These are phyloP conservation scores for Pachypanchax playfairii DNA, from an alignment of 2,113 vertebrate genomes.

Conservation along the genomic window DNA sequence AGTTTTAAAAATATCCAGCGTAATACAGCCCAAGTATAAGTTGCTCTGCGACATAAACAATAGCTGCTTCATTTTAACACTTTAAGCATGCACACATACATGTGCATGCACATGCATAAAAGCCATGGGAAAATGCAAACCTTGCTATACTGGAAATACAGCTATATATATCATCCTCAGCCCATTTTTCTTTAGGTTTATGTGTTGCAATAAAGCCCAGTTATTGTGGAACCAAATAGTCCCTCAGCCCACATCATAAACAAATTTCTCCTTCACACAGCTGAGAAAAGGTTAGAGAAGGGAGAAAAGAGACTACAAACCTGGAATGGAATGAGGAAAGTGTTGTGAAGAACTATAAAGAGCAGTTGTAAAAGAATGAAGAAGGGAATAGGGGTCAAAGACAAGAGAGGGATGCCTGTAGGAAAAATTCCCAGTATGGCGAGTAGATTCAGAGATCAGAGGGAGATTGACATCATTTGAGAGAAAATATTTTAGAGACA, in stretches of 20 bases:
- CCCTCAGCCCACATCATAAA: constrained; percentile 53
- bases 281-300: constrained; percentile 24
- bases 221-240: constrained; percentile 60
- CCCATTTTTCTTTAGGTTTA: constrained; percentile 57
- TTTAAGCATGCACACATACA: neutral
- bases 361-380: constrained; percentile 22
- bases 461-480: constrained; percentile 17
- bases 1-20: too few relatives aligned
- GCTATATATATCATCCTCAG: constrained; percentile 41
- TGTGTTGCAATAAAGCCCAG: constrained; percentile 59
- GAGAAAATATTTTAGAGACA: constrained; percentile 19
- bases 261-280: constrained; percentile 55
- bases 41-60: neutral
- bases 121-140: constrained; percentile 20
- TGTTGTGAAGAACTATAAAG: constrained; percentile 23
- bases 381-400: constrained; percentile 47
- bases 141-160: constrained; percentile 8
- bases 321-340: constrained; percentile 18
- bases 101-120: constrained; percentile 12
- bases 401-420: constrained; percentile 29
- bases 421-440: constrained; percentile 43
- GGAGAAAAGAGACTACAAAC: constrained; percentile 11
- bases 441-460: constrained; percentile 12
- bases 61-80: constrained; percentile 3
- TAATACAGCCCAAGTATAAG: neutral